Evolutionary conservation across 2,113 vertebrate species (phyloP).

Genomic region (Fulmarus glacialis): DNA sequence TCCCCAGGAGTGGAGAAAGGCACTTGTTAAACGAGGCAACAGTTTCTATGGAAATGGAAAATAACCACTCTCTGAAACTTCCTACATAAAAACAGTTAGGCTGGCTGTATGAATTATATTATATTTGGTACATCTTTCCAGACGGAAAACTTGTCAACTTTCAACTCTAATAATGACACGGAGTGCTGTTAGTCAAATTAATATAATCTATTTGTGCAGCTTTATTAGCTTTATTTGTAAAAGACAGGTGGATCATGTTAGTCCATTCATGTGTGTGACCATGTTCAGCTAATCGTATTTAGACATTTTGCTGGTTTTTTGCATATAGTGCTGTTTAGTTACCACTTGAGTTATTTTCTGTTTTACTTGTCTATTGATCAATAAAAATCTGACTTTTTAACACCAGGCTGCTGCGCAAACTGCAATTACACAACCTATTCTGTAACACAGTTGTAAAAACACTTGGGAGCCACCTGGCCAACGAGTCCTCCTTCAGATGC

Average conservation of each 20-base stretch:
- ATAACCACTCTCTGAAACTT: background rate
- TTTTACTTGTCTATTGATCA: background rate
- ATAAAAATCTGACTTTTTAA: background rate
- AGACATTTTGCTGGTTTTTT: background rate
- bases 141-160: background rate
- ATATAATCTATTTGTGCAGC: background rate
- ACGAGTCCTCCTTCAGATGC: background rate
- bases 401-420: background rate
- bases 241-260: background rate
- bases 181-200: background rate
- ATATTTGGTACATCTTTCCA: background rate
- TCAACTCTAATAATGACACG: background rate
- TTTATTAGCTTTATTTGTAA: background rate
- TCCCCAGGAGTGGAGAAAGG: background rate
- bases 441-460: background rate
- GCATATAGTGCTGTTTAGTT: background rate
- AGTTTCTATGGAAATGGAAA: conserved; percentile 25
- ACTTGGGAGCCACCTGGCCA: background rate
- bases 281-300: background rate
- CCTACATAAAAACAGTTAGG: background rate
- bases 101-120: background rate
- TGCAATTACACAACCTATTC: background rate
- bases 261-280: fast-evolving
- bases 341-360: background rate
- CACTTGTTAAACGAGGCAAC: background rate